Conservation (phyloP, 2,113 vertebrate species). For the Petrocephalus microphthalmus region DNA sequence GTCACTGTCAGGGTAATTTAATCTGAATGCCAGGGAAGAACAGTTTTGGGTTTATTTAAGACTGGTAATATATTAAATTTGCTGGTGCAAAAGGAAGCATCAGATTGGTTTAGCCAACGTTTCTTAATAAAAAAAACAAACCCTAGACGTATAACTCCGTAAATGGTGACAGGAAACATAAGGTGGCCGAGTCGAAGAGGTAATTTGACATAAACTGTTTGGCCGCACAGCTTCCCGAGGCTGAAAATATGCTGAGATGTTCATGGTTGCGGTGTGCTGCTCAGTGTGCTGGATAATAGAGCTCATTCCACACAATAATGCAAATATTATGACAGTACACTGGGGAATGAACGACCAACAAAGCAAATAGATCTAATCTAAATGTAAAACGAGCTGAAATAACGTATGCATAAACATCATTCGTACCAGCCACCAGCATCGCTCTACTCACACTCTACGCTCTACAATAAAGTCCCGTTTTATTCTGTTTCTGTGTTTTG, state of each 20-base stretch:
- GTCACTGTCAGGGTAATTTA: not conserved
- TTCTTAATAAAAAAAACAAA: not conserved
- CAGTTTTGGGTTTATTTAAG: not conserved
- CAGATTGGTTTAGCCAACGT: not conserved
- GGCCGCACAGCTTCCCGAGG: not conserved
- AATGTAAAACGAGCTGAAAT: not conserved
- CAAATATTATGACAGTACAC: slow-evolving; percentile 12
- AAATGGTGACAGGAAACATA: not conserved
- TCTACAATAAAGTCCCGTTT: not conserved
- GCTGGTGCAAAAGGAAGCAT: not conserved
- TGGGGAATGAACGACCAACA: not conserved
- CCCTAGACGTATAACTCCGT: not conserved
- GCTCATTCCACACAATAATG: not conserved
- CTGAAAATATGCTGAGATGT: not conserved
- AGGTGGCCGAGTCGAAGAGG: not conserved
- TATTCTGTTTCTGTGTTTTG: not conserved
- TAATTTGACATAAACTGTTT: not conserved
- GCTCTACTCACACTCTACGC: not conserved
- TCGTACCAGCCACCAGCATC: not conserved
- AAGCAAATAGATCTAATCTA: not conserved
- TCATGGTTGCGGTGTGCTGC: not conserved
- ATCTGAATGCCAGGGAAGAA: not conserved
- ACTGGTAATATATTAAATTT: not conserved
- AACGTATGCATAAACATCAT: slow-evolving; percentile 1
- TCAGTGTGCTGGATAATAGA: not conserved